Evolutionary conservation across 2,888 invertebrate genomes (phyloP), one percentile per base, ranked within the genome.

Genomic region (Agonopterix subpropinquella): DNA sequence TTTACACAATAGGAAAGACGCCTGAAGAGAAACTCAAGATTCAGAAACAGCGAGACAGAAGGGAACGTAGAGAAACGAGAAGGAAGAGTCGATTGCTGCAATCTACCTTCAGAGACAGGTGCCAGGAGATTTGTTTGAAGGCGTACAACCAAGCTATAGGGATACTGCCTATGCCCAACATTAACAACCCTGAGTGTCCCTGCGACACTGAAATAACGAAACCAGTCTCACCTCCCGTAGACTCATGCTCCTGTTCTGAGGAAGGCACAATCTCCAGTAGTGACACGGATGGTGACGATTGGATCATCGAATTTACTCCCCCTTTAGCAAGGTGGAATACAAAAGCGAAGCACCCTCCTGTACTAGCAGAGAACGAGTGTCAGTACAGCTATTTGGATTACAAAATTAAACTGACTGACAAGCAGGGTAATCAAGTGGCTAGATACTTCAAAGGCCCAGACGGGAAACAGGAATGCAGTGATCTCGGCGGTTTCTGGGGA

Each of bases 61-160:
- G 68, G 59, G 81, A 83, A 49, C 77, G 87, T 0, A 71, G 86
- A 47, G 87, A 86, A 59, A 79, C 79, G 0, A 76, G 82, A 61
- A 70, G 85, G 52, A 88, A 86, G 61, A 75, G 76, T 57, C 65
- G 78, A 43, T 55, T 87, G 2, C 55, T 88, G 11, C 88, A 88
- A 54, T 83, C 86, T 9, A 80, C 83, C 8, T 88, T 88, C 54
- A 72, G 80, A 53, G 84, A 87, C 46, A 81, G 70, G 54, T 88
- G 88, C 57, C 86, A 86, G 62, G 88, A 88, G 57, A 88, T 88
- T 54, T 88, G 88, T 62, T 59, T 86, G 11, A 88, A 87, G 60
- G 86, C 88, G 7, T 88, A 87, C 53, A 83, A 87, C 58, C 87
- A 87, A 70, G 81, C 88, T 0, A 80, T 87, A 46, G 88, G 88